A percentile compares a stretch with the other conserved stretches of the same genome.
phyloP scores from a whole-genome alignment of 64 coral and sea anemone genomes.

The Montipora efflorescens region DNA sequence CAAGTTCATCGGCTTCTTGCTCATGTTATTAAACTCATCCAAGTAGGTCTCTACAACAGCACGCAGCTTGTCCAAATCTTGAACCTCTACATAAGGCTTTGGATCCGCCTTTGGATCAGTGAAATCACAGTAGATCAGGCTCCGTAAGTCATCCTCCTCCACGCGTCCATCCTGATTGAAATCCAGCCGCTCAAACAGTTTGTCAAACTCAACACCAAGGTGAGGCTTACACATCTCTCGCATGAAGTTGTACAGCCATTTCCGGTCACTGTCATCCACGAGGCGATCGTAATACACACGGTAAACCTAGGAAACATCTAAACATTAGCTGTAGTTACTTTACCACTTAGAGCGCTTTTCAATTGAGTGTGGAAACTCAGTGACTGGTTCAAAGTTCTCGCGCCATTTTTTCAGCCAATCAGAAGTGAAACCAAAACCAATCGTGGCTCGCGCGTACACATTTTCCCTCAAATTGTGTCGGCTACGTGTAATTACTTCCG shows the following conservation, averaged over 20 bases:
- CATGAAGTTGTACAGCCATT: conserved; percentile 84
- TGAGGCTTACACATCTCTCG: conserved; percentile 76
- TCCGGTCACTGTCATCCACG: conserved; percentile 85
- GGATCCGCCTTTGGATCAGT: conserved; percentile 93
- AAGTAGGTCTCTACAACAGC: conserved; percentile 88
- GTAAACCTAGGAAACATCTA: conserved; percentile 70
- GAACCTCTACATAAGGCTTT: conserved; percentile 87
- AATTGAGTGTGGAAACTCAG: too few species aligned
- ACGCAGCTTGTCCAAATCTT: conserved; percentile 86
- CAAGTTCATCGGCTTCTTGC: conserved; percentile 97
- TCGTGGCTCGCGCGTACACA: too few species aligned
- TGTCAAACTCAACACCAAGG: conserved; percentile 90
- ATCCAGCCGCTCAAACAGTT: conserved; percentile 84
- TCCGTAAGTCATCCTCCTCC: conserved; percentile 91
- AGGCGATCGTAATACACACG: conserved; percentile 99
- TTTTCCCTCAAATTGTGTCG: too few species aligned
- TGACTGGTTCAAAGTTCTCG: too few species aligned
- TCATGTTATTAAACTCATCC: conserved; percentile 99
- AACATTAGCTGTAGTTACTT: background rate
- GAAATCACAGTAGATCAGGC: conserved; percentile 97
- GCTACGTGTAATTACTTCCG: too few species aligned
- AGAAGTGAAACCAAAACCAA: too few species aligned
- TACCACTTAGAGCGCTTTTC: background rate
- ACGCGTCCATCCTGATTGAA: conserved; percentile 84
- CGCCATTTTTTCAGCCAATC: too few species aligned